Conservation (phyloP, 2,888 invertebrate genomes). For the Lissonota sp. region DNA sequence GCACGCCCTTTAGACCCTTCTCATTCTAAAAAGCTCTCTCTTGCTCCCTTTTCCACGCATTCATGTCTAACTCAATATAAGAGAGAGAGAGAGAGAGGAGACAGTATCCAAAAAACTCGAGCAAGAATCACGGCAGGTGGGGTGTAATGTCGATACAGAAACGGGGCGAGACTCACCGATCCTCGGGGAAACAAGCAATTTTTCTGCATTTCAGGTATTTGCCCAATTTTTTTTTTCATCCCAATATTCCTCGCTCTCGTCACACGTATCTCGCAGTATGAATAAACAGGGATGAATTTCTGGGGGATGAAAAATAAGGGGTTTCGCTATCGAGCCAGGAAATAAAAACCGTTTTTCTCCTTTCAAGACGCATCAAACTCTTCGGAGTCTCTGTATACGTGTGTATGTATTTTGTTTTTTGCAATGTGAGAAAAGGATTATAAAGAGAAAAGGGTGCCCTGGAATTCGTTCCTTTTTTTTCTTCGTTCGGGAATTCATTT, state of each 20-base stretch:
- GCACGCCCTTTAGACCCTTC: constrained; percentile 66
- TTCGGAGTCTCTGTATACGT: too few species aligned
- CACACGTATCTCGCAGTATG: constrained; percentile 52
- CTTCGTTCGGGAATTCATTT: constrained; percentile 35
- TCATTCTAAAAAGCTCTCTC: constrained; percentile 54
- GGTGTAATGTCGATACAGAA: constrained; percentile 77
- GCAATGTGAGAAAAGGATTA: constrained; percentile 72
- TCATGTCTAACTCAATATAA: constrained; percentile 52
- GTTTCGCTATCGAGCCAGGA: constrained; percentile 23
- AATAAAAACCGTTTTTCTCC: constrained; percentile 46
- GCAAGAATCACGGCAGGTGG: constrained; percentile 76
- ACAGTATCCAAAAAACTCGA: constrained; percentile 73
- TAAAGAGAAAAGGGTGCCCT: constrained; percentile 61
- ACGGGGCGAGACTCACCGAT: constrained; percentile 51
- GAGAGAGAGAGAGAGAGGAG: neutral
- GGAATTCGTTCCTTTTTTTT: constrained; percentile 62
- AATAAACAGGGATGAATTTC: constrained; percentile 64
- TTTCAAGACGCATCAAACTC: constrained; percentile 28
- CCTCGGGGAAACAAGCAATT: constrained; percentile 37
- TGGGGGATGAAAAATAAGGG: constrained; percentile 35
- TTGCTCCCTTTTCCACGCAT: constrained; percentile 56
- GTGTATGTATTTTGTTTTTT: constrained; percentile 55
- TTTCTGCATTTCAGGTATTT: constrained; percentile 58
- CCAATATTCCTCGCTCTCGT: constrained; percentile 53
- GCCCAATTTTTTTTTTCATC: constrained; percentile 52